These are phyloP conservation scores for Platycheirus albimanus DNA, from an alignment of 2,888 invertebrate genomes.

Conservation along the genomic window DNA sequence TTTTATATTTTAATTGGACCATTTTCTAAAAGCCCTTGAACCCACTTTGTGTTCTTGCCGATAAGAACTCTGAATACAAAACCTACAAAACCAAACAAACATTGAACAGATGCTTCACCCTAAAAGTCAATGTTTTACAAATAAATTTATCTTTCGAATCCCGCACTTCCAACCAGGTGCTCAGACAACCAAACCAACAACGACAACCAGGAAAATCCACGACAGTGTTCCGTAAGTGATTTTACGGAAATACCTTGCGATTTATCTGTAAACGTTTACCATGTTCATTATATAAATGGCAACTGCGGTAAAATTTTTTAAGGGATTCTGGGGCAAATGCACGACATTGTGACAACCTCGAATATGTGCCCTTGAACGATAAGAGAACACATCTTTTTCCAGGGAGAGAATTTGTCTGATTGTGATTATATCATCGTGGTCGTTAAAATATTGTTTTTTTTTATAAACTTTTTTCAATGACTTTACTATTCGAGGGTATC, in stretches of 20 bases:
- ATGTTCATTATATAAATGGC: no score
- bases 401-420: neutral
- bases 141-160: constrained; percentile 2
- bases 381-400: constrained; percentile 6
- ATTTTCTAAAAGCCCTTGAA: neutral
- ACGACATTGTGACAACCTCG: constrained; percentile 3
- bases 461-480: neutral
- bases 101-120: constrained; percentile 1
- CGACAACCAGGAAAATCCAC: neutral
- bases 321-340: constrained; percentile 18
- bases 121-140: neutral
- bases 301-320: neutral
- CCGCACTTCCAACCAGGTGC: neutral
- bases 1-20: no score
- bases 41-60: neutral
- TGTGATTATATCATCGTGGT: neutral
- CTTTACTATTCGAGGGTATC: neutral
- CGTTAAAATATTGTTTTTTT: neutral
- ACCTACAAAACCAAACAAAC: neutral
- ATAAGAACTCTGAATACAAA: neutral
- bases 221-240: neutral
- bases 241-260: constrained; percentile 14
- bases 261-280: constrained; percentile 5
- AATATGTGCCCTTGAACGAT: constrained; percentile 17
- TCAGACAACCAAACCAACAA: neutral